Conservation (phyloP, 2,888 invertebrate genomes). For the Fragum sueziense region DNA sequence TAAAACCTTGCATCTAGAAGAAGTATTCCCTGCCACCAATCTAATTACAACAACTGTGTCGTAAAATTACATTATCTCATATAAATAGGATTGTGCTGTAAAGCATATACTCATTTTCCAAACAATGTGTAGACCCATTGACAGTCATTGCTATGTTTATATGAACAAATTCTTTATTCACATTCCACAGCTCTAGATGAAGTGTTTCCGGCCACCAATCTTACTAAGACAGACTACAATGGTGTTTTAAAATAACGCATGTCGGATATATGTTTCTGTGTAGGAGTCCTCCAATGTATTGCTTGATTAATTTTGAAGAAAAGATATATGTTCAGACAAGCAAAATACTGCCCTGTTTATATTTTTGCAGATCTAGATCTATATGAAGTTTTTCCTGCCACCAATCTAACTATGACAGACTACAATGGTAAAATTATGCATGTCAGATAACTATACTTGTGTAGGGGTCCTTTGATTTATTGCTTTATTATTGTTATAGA, state of each 20-base stretch:
- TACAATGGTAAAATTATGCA: slow-evolving; percentile 70
- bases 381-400: slow-evolving; percentile 66
- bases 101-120: slow-evolving; percentile 71
- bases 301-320: too few species aligned
- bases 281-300: too few species aligned
- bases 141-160: too few species aligned
- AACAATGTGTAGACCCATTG: slow-evolving; percentile 63
- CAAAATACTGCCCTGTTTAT: too few species aligned
- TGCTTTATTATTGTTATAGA: slow-evolving; percentile 60
- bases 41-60: slow-evolving; percentile 59
- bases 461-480: too few species aligned
- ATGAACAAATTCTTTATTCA: too few species aligned
- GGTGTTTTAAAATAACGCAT: slow-evolving; percentile 71
- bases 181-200: slow-evolving; percentile 66
- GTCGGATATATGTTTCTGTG: slow-evolving; percentile 55
- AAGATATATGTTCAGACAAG: too few species aligned
- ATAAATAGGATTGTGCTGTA: slow-evolving; percentile 58
- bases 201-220: slow-evolving; percentile 58
- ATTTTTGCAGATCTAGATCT: slow-evolving; percentile 65
- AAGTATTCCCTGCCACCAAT: slow-evolving; percentile 62
- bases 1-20: slow-evolving; percentile 69
- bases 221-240: slow-evolving; percentile 58
- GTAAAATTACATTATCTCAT: slow-evolving; percentile 68
- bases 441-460: slow-evolving; percentile 59
- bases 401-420: slow-evolving; percentile 51